Percentiles rank a stretch among this genome's conserved stretches.
phyloP scores from a whole-genome alignment of 1,140 invertebrate species.

The Metaphire vulgaris region DNA sequence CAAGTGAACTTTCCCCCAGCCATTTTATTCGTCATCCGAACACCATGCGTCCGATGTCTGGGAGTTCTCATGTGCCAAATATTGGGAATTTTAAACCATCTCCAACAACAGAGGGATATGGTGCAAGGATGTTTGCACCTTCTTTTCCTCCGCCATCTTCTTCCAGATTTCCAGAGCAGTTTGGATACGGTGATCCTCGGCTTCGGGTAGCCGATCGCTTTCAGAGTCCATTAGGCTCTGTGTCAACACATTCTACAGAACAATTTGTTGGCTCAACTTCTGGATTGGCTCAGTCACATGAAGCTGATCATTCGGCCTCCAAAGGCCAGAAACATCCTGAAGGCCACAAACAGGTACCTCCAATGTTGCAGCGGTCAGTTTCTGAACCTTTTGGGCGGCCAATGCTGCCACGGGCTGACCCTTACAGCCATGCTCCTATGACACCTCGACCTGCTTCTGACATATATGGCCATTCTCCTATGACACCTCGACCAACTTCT shows the following conservation, averaged over 20 bases:
- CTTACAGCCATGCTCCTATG: constrained; percentile 32
- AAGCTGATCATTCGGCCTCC: background rate
- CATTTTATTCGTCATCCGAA: constrained; percentile 24
- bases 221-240: constrained; percentile 11
- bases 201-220: constrained; percentile 27
- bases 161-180: constrained; percentile 31
- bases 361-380: constrained; percentile 15
- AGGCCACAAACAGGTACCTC: background rate
- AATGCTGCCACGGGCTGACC: constrained; percentile 30
- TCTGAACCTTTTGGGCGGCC: constrained; percentile 20
- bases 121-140: constrained; percentile 32
- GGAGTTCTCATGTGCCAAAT: background rate
- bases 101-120: constrained; percentile 18
- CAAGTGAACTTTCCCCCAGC: constrained; percentile 20
- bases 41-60: background rate
- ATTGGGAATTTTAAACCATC: background rate
- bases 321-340: background rate
- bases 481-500: constrained; percentile 25
- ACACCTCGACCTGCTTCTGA: constrained; percentile 24
- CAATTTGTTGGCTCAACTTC: constrained; percentile 21
- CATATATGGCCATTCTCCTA: constrained; percentile 15
- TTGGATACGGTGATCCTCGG: constrained; percentile 19
- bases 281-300: constrained; percentile 19
- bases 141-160: constrained; percentile 35
- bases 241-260: constrained; percentile 17